Conservation (phyloP, 2,113 vertebrate species). For the Toxotes jaculatrix region DNA sequence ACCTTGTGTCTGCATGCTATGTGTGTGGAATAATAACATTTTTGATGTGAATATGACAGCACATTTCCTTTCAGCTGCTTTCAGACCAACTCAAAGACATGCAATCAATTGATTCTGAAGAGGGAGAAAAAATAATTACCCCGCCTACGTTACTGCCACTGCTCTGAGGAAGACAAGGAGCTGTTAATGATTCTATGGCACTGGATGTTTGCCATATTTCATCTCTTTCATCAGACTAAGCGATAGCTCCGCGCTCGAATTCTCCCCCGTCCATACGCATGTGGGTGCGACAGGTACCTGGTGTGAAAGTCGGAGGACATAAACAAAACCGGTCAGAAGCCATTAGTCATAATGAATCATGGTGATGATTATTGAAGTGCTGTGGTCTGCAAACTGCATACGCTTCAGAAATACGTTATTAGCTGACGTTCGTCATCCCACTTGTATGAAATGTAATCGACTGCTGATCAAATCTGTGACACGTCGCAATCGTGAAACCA, state of each 20-base stretch:
- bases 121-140: constrained; percentile 74
- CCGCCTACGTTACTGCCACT: constrained; percentile 36
- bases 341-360: constrained; percentile 45
- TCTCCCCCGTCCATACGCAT: background rate
- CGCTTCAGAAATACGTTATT: background rate
- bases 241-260: background rate
- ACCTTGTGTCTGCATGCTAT: constrained; percentile 65
- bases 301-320: constrained; percentile 32
- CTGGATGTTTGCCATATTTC: constrained; percentile 31
- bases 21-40: constrained; percentile 74
- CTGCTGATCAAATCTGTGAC: background rate
- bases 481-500: background rate
- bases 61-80: constrained; percentile 57
- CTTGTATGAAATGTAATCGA: background rate
- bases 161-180: constrained; percentile 42
- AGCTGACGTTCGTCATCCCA: background rate
- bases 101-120: constrained; percentile 75
- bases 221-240: background rate
- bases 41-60: constrained; percentile 71
- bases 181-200: constrained; percentile 44
- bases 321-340: constrained; percentile 22
- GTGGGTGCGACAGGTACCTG: constrained; percentile 39
- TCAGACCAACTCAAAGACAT: constrained; percentile 53
- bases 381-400: background rate
- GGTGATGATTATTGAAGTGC: constrained; percentile 6